A percentile compares a stretch with the other conserved stretches of the same genome.
phyloP scores from a whole-genome alignment of 2,888 invertebrate species.

The Elmis aenea region DNA sequence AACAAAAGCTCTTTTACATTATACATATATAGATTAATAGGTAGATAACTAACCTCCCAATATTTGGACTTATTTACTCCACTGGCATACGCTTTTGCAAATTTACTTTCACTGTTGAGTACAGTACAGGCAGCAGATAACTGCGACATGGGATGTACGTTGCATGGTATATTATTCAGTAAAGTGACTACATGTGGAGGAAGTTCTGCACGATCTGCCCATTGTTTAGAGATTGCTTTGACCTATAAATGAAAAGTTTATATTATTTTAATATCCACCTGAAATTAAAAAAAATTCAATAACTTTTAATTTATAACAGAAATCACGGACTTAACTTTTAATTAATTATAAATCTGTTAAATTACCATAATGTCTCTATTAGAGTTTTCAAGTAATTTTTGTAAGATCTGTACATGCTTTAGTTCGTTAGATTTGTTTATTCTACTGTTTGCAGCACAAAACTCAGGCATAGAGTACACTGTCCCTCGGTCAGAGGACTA shows the following conservation, averaged over 20 bases:
- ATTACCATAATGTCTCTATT: no score
- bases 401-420: no score
- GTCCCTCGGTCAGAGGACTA: no score
- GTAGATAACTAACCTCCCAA: constrained; percentile 66
- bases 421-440: no score
- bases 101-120: constrained; percentile 87
- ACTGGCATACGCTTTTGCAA: constrained; percentile 82
- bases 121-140: constrained; percentile 87
- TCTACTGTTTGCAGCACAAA: no score
- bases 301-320: background rate
- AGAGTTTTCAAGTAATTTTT: no score
- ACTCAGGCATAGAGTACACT: no score
- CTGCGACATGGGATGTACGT: constrained; percentile 93
- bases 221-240: constrained; percentile 69
- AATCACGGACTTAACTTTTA: no score
- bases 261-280: constrained; percentile 2
- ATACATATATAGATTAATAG: background rate
- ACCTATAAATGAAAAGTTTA: constrained; percentile 46
- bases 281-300: background rate
- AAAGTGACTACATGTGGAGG: constrained; percentile 91
- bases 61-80: constrained; percentile 86
- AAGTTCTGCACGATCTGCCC: constrained; percentile 83
- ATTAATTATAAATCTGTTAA: no score
- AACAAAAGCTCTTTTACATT: no score
- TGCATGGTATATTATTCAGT: constrained; percentile 84